phyloP scores from a whole-genome alignment of 2,113 vertebrate species.

The Nothoprocta pentlandii region DNA sequence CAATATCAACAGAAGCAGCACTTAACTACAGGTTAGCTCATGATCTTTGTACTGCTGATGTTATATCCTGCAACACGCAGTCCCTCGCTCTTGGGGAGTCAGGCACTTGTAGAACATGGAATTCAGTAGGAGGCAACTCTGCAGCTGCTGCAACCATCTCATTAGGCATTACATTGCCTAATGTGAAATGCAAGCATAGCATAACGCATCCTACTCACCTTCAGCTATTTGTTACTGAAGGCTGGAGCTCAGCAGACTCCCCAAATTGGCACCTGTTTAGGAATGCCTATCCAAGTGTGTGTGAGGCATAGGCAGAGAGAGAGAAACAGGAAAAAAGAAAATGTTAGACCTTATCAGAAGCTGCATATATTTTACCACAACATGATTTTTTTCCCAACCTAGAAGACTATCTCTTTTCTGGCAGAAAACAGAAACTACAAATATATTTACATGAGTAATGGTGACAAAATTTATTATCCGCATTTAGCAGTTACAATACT shows the following conservation, averaged over 20 bases:
- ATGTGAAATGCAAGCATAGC: not conserved
- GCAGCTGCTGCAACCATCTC: not conserved
- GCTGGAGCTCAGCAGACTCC: not conserved
- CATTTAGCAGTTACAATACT: not conserved
- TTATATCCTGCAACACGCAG: not conserved
- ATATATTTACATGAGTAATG: not conserved
- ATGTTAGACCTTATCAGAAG: not conserved
- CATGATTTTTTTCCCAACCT: not conserved
- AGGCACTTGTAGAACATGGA: accelerated
- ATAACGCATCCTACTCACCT: not conserved
- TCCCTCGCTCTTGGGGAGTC: not conserved
- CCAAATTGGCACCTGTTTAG: not conserved
- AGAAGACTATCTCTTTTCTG: not conserved
- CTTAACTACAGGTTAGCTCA: not conserved
- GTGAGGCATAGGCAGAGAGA: not conserved
- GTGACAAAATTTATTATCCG: not conserved
- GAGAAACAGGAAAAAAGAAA: not conserved
- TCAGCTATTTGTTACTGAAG: not conserved
- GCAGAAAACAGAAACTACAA: not conserved
- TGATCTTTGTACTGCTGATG: not conserved
- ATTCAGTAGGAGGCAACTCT: not conserved
- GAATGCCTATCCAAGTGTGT: not conserved
- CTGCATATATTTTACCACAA: not conserved
- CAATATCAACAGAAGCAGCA: not conserved
- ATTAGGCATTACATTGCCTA: not conserved